Evolutionary conservation across 64 coral and sea anemone species (phyloP), one percentile per base, ranked within the genome.

Genomic region (Actinia tenebrosa): DNA sequence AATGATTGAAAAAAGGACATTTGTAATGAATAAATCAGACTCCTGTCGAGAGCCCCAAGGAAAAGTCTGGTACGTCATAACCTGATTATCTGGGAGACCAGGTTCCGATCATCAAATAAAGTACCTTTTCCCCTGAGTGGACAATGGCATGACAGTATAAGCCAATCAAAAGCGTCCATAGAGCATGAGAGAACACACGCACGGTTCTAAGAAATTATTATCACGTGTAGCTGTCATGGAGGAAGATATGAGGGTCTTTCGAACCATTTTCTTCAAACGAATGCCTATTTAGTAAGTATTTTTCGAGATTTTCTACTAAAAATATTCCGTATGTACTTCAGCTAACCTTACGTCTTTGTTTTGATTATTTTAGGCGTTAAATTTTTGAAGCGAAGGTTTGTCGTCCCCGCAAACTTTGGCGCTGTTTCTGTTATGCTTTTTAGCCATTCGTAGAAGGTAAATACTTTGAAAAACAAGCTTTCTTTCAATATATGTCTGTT

Each of bases 151-250:
- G 5, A 66, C 17, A 0, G 16, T 53, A 53, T 81, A 22, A 81
- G 18, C 79, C 79, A 81, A 81, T 81, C 79, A 81, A 7, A 81
- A 9, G 1, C 3, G 77, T 66, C 69, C 26, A 16, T 18, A 75
- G 25, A 30, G 69, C 69, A 75, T 75, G 69, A 75, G 25, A 13
- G 69, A 75, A 15, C 2, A 13, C n/a, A 75, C 69, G 69, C 9
- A 75, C 26, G 30, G 30, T 37, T 37, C 30, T 37, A 42, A 16
- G 14, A 75, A 75, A 75, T 16, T 4, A 50, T 75, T 42, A 75
- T 75, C 69, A 75, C 69, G 69, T 75, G 69, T 75, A 75, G 69
- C 69, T 75, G 69, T 75, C 69, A 75, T 75, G 69, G 69, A 42
- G 69, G 26, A 37, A 27, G 25, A 42, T 14, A 1, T 14, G 8